Conservation (phyloP, 2,113 vertebrate genomes). For the Ameiurus melas region DNA sequence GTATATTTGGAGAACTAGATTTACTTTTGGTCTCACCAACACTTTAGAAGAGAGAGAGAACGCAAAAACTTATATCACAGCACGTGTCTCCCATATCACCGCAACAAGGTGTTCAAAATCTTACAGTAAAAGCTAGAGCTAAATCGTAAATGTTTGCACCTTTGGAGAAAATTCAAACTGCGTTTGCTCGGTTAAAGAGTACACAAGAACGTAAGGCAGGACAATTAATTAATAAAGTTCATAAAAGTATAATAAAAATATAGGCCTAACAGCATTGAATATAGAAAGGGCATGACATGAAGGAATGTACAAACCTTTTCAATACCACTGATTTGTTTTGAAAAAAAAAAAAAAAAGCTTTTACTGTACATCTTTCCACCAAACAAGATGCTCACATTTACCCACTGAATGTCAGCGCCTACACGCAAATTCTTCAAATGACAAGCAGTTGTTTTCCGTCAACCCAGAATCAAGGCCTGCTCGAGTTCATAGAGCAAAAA, state of each 20-base stretch:
- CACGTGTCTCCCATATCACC: neutral
- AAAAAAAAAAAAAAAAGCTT: neutral
- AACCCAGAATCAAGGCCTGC: neutral
- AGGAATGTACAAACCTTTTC: no score
- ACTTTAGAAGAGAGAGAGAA: neutral
- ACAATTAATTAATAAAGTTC: no score
- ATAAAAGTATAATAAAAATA: no score
- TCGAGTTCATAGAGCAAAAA: neutral
- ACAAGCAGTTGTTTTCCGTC: neutral
- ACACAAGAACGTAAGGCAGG: no score
- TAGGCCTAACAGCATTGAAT: no score
- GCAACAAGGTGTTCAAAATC: neutral
- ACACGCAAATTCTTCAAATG: neutral
- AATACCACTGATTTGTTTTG: no score
- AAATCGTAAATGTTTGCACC: neutral
- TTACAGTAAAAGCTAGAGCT: neutral
- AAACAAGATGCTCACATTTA: neutral
- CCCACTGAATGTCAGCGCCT: neutral
- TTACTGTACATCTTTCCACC: neutral
- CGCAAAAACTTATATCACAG: neutral
- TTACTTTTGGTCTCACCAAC: neutral
- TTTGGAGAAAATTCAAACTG: no score
- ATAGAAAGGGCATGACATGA: no score
- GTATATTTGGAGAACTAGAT: no score
- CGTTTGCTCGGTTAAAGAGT: no score